These are phyloP conservation scores for Podarcis raffonei DNA, from an alignment of 2,113 vertebrate genomes.

Conservation along the genomic window DNA sequence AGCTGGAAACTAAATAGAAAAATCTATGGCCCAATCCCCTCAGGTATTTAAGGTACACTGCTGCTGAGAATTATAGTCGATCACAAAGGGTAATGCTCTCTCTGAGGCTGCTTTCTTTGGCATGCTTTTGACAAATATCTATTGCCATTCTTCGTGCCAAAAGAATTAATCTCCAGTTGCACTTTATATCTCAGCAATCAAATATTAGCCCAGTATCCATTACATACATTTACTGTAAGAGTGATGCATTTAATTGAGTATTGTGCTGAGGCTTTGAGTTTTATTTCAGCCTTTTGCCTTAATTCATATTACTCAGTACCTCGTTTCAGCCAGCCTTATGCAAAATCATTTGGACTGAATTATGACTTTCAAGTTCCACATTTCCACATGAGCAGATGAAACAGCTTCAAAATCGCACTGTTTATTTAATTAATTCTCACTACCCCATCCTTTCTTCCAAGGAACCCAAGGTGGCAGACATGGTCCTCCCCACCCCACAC, in stretches of 20 bases:
- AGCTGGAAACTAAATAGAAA: slow-evolving; percentile 54
- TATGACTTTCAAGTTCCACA: slow-evolving; percentile 47
- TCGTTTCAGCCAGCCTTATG: slow-evolving; percentile 16
- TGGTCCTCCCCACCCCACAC: background rate
- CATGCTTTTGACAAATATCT: slow-evolving; percentile 42
- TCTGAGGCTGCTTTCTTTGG: slow-evolving; percentile 27
- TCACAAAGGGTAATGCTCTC: background rate
- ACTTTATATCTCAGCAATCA: slow-evolving; percentile 32
- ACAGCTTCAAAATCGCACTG: slow-evolving; percentile 37
- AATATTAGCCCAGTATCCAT: slow-evolving; percentile 23
- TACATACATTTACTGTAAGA: slow-evolving; percentile 22
- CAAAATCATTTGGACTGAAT: slow-evolving; percentile 40
- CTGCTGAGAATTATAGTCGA: slow-evolving; percentile 14
- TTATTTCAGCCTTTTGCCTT: slow-evolving; percentile 39
- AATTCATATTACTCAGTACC: slow-evolving; percentile 37
- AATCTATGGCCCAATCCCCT: slow-evolving; percentile 30
- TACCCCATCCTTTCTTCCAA: background rate
- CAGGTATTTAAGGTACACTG: slow-evolving; percentile 37
- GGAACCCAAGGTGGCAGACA: background rate
- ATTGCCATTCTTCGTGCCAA: background rate
- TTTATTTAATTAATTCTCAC: background rate
- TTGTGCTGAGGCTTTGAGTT: slow-evolving; percentile 19
- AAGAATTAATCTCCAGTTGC: slow-evolving; percentile 43
- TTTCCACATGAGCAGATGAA: slow-evolving; percentile 50
- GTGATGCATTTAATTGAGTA: slow-evolving; percentile 30